A percentile compares a stretch with the other conserved stretches of the same genome.
phyloP scores from a whole-genome alignment of 2,113 vertebrate species.

The Rhineura floridana region DNA sequence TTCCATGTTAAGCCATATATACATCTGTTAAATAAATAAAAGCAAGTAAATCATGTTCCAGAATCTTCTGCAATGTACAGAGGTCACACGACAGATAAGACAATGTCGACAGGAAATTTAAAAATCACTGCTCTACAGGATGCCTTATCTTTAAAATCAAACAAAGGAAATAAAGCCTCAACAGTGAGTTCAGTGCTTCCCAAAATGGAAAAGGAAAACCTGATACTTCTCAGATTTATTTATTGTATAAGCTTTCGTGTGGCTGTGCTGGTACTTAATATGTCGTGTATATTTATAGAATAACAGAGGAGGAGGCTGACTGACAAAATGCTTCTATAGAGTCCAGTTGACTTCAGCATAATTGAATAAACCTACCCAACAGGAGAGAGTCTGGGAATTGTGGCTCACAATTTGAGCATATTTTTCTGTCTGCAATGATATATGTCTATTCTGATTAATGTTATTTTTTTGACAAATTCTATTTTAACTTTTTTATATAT shows the following conservation, averaged over 20 bases:
- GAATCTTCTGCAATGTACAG: not conserved
- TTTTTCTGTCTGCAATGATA: not conserved
- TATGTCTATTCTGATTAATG: not conserved
- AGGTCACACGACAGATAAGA: not conserved
- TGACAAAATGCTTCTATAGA: not conserved
- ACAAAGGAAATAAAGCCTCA: not conserved
- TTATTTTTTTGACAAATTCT: not conserved
- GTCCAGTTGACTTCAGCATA: not conserved
- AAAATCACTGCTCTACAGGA: not conserved
- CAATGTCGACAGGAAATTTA: not conserved
- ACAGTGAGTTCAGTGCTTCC: not conserved
- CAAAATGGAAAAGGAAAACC: not conserved
- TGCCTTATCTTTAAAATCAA: not conserved
- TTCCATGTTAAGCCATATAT: too few species aligned
- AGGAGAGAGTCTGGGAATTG: not conserved
- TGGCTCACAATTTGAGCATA: not conserved
- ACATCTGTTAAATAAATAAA: too few species aligned
- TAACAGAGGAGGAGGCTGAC: not conserved
- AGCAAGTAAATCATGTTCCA: not conserved
- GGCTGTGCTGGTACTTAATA: not conserved
- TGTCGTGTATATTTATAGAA: slow-evolving; percentile 19
- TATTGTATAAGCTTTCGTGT: not conserved
- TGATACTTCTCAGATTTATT: not conserved
- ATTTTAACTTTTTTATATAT: not conserved
- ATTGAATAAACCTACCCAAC: not conserved